Conservation (phyloP, 2,888 invertebrate genomes). For the Ptychoptera contaminata region DNA sequence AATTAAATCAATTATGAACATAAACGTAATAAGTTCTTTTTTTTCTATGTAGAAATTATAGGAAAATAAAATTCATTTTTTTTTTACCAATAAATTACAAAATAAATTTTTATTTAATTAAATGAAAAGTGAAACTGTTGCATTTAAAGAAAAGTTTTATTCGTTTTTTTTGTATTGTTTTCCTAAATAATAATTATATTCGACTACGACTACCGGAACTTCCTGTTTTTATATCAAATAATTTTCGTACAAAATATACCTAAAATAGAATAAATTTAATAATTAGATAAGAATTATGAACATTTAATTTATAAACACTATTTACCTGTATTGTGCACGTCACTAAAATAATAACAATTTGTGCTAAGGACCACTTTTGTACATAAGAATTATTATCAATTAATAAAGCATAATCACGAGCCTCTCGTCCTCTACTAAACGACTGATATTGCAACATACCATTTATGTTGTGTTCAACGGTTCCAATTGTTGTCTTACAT, state of each 20-base stretch:
- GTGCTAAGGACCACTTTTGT: slow-evolving; percentile 75
- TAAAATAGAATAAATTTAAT: slow-evolving; percentile 30
- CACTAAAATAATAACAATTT: slow-evolving; percentile 65
- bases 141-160: too few species aligned
- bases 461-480: slow-evolving; percentile 71
- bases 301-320: too few species aligned
- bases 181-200: slow-evolving; percentile 1
- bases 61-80: too few species aligned
- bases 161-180: too few species aligned
- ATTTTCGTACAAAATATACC: slow-evolving; percentile 76
- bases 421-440: slow-evolving; percentile 61
- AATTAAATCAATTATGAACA: too few species aligned
- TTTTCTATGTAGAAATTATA: too few species aligned
- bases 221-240: slow-evolving; percentile 66
- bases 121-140: too few species aligned
- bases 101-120: too few species aligned
- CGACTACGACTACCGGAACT: slow-evolving; percentile 34
- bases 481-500: slow-evolving; percentile 54
- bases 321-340: slow-evolving; percentile 59
- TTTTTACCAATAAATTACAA: too few species aligned
- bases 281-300: neutral
- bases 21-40: too few species aligned
- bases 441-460: slow-evolving; percentile 74
- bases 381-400: slow-evolving; percentile 73
- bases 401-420: slow-evolving; percentile 66